phyloP scores from a whole-genome alignment of 2,113 vertebrate genomes.

The Lophochroa leadbeateri region DNA sequence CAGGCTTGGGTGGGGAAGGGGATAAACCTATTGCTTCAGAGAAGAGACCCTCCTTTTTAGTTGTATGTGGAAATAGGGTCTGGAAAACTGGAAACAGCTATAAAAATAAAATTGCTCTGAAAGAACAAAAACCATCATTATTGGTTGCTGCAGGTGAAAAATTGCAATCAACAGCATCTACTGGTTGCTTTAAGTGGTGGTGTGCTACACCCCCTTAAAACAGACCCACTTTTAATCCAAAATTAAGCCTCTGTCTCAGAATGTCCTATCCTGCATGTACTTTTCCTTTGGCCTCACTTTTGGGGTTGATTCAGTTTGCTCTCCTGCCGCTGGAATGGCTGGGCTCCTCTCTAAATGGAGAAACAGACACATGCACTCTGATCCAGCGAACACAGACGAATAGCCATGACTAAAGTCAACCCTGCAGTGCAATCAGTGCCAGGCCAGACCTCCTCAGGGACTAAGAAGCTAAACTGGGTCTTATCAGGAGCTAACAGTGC shows the following conservation, averaged over 20 bases:
- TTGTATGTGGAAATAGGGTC: neutral
- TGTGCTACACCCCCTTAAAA: neutral
- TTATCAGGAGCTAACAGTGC: neutral
- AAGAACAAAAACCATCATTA: neutral
- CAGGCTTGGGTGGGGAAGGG: neutral
- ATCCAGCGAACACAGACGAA: rapidly evolving
- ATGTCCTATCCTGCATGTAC: rapidly evolving
- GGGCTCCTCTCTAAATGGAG: too few species aligned
- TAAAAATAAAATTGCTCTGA: neutral
- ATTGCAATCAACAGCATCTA: neutral
- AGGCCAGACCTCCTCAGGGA: neutral
- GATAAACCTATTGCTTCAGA: neutral
- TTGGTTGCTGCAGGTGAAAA: neutral
- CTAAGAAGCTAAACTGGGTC: too few species aligned
- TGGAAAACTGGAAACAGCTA: neutral
- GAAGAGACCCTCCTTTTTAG: neutral
- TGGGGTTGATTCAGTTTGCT: neutral
- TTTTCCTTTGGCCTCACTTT: neutral
- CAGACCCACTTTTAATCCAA: neutral
- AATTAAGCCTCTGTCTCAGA: neutral
- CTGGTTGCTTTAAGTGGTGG: neutral
- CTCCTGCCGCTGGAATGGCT: rapidly evolving
- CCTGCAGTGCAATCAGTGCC: neutral
- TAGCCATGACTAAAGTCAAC: neutral
- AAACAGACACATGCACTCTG: too few species aligned